Conservation (phyloP, 2,113 vertebrate species). For the Anarrhichthys ocellatus region DNA sequence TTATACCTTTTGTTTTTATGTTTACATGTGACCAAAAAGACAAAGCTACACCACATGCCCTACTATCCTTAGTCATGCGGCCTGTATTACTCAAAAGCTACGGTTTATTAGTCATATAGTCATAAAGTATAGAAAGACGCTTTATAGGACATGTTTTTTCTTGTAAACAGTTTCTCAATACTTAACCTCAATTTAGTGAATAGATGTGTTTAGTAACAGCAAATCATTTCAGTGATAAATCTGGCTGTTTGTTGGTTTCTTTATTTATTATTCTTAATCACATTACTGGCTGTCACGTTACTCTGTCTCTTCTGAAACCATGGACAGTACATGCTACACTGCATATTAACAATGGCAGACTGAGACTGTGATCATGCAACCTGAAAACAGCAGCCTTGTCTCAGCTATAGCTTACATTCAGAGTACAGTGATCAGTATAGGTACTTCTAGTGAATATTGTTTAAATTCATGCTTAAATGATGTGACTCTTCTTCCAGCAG, state of each 20-base stretch:
- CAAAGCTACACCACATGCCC: constrained; percentile 5
- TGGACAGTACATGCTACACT: constrained; percentile 8
- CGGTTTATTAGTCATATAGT: neutral
- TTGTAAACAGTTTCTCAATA: neutral
- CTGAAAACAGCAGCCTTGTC: neutral
- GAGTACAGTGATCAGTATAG: neutral
- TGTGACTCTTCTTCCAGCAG: constrained; percentile 3
- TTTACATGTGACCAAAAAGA: constrained; percentile 8
- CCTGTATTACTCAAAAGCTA: neutral
- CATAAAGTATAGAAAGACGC: neutral
- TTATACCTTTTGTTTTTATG: constrained; percentile 9
- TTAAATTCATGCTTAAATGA: neutral
- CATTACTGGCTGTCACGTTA: neutral
- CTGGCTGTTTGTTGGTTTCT: neutral
- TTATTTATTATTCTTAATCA: neutral
- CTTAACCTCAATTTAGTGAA: neutral
- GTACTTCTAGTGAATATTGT: neutral
- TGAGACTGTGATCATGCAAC: constrained; percentile 11
- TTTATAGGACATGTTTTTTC: neutral
- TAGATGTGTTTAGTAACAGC: neutral
- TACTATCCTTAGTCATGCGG: neutral
- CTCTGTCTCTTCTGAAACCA: constrained; percentile 21
- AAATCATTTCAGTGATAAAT: neutral
- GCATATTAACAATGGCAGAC: constrained; percentile 15
- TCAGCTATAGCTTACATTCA: neutral